These are phyloP conservation scores for Nasonia longicornis DNA, from an alignment of 1,140 invertebrate species.

Conservation along the genomic window DNA sequence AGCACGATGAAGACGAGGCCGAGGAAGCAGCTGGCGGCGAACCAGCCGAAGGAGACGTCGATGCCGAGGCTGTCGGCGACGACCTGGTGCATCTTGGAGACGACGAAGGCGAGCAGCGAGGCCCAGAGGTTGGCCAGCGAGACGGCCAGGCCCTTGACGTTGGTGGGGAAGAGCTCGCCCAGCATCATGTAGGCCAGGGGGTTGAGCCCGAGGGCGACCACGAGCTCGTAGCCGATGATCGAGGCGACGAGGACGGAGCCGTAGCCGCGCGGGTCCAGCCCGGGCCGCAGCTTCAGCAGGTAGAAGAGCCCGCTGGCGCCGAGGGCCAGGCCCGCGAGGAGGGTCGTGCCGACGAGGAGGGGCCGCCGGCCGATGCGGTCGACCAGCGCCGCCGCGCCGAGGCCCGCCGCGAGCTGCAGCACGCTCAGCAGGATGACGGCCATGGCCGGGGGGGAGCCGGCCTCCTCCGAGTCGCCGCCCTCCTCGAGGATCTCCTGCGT, in stretches of 20 bases:
- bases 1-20: slow-evolving; percentile 73
- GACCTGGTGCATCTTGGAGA: slow-evolving; percentile 72
- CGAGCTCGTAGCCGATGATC: slow-evolving; percentile 72
- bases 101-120: slow-evolving; percentile 67
- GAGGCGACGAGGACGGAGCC: slow-evolving; percentile 71
- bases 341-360: slow-evolving; percentile 70
- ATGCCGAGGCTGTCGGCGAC: slow-evolving; percentile 70
- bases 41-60: slow-evolving; percentile 72
- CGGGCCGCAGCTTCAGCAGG: slow-evolving; percentile 67
- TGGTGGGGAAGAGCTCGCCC: slow-evolving; percentile 74
- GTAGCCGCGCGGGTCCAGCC: slow-evolving; percentile 57
- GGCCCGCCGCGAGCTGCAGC: slow-evolving; percentile 76
- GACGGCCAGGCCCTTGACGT: slow-evolving; percentile 72
- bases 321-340: slow-evolving; percentile 69
- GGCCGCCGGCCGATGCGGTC: slow-evolving; percentile 72
- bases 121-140: slow-evolving; percentile 65
- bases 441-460: slow-evolving; percentile 63
- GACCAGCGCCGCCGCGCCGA: slow-evolving; percentile 67
- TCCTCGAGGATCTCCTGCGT: slow-evolving; percentile 74
- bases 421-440: slow-evolving; percentile 75
- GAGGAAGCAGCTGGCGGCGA: slow-evolving; percentile 68
- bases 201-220: slow-evolving; percentile 72
- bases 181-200: slow-evolving; percentile 74
- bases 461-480: slow-evolving; percentile 59
- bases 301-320: slow-evolving; percentile 64